Base-by-base conservation (phyloP, 2,888 invertebrate species). In the Tachina grossa region DNA sequence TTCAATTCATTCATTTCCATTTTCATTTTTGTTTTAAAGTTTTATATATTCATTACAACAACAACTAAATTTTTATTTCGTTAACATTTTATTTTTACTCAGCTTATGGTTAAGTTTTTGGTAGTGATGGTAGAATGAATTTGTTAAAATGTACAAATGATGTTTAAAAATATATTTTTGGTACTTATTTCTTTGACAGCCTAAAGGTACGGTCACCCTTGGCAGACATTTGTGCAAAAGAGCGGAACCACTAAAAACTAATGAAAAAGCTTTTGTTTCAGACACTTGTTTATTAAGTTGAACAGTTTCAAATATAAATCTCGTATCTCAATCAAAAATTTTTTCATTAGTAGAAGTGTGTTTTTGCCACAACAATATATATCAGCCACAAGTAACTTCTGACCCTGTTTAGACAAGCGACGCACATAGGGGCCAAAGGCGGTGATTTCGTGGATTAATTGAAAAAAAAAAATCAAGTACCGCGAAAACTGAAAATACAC, bases 1-100 rank as follows among this genome's bases (percentile, higher is more conserved):
- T 69, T 75, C 74, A 75, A 84, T 84, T 69, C 69, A 84, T 71
- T 66, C 71, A 51, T 66, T 83, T 51, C 9, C 22, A 69, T 69
- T 45, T 68, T 49, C 1, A 4, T 41, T 49, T 74, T 55, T 63
- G 43, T 51, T 69, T 55, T 69, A 45, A 19, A 74, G 49, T 61
- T 75, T 71, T 68, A 31, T 79, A 41, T 68, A 68, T 65, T 65
- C 14, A 65, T 76, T 53, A 82, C n/a, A 71, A 39, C n/a, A 69
- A 69, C 51, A 31, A 31, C 31, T 31, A 31, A 4, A 4, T 63
- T 41, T 0, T 45, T 14, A 43, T 80, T 61, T 41, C 57, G 22
- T 45, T 8, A 41, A 41, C 43, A 43, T 61, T 47, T 47, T 66
- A 65, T 45, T 74, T 51, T 45, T 11, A 14, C 41, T 47, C 41